phyloP scores from a whole-genome alignment of 53 echinoderm and acorn worm genomes.

The Echinometra lucunter region DNA sequence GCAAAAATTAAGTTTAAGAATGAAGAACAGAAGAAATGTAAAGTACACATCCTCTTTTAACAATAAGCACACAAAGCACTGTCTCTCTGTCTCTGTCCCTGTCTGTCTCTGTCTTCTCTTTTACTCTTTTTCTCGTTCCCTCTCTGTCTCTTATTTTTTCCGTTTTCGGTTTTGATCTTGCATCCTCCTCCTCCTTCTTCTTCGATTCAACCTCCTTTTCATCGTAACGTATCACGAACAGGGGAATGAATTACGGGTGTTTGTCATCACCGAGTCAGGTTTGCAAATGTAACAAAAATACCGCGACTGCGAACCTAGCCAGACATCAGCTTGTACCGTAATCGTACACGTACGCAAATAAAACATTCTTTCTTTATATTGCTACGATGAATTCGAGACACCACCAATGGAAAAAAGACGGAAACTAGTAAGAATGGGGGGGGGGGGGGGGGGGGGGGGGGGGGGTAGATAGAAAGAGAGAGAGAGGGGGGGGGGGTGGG shows the following conservation, averaged over 20 bases:
- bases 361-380: constrained; percentile 5
- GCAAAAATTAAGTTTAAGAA: no score
- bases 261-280: constrained; percentile 27
- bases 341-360: constrained; percentile 19
- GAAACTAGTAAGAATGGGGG: background rate
- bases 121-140: no score
- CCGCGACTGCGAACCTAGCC: background rate
- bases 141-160: background rate
- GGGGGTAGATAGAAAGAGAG: background rate
- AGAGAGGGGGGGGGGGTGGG: background rate
- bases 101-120: no score
- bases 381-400: background rate
- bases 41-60: background rate
- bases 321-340: background rate
- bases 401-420: background rate
- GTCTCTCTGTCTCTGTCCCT: no score
- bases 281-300: constrained; percentile 47
- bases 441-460: background rate
- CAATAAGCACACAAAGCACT: background rate
- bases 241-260: constrained; percentile 5
- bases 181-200: background rate
- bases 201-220: background rate
- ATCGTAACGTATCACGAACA: background rate
- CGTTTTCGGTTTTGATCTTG: background rate
- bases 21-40: no score